Base-by-base conservation (phyloP, 1,140 invertebrate species). In the Cephus cinctus region DNA sequence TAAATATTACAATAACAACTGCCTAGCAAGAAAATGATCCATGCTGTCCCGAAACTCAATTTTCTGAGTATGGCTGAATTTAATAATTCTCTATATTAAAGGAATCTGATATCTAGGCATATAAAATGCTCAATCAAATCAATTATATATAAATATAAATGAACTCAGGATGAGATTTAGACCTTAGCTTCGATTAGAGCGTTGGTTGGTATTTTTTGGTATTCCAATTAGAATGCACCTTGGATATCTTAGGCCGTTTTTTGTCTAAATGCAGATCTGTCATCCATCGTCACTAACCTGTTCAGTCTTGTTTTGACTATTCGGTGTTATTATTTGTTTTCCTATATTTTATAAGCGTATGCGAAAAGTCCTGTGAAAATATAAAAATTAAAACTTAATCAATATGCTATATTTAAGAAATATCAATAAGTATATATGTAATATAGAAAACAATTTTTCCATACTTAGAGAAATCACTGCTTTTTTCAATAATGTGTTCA, bases 401-500 rank as follows among this genome's bases (percentile, higher is more conserved):
- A 43, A 48, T 23, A 11, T 55, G 34, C 34, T 43, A 38, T 8
- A 30, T 46, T 32, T 31, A 40, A 14, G 20, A 36, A 46, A 34
- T 23, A 31, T 43, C 1, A 30, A 30, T 41, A 36, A 32, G 12
- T 9, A 21, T n/a, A 22, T 47, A 9, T 44, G 43, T n/a, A 41
- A 6, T 36, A 15, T 34, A 18, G 6, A 30, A 15, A 42, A 12
- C n/a, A 25, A 22, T 6, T 30, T 5, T 44, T 42, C 62, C 72
- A 80, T 81, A 90, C 88, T 86, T 86, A 43, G 85, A 81, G 75
- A 96, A 96, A 78, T 95, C 92, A 5, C 89, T 91, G 61, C 90
- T 91, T 69, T 94, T 94, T 52, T 92, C 89, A 64, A 95, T 92
- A 41, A 94, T 89, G 77, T 94, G 92, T 66, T 95, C 92, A 82